Evolutionary conservation across 2,888 invertebrate species (phyloP), one percentile per base, ranked within the genome.

Genomic region (Cerastoderma edule): DNA sequence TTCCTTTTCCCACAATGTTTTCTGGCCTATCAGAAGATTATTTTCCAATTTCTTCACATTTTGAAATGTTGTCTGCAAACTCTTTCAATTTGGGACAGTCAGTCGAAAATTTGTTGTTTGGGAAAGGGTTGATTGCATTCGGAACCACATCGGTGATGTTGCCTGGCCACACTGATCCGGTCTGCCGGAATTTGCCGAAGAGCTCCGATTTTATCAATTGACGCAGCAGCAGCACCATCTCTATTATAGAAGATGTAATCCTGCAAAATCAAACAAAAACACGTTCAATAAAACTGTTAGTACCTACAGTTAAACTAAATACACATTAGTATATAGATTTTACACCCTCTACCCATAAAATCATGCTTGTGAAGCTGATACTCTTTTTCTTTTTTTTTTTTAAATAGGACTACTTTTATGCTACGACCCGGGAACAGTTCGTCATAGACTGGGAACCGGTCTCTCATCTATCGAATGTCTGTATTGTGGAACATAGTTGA

Each of bases 1-100:
- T 24, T 53, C 24, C 53, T 53, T 22, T 53, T 53, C n/a, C 53
- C 53, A 22, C 24, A 53, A 53, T 53, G 53, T 53, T 53, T 53
- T 53, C 53, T 53, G 24, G n/a, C 5, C 24, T 22, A 2, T 2
- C 16, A 1, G 2, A 53, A 53, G 2, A 53, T 1, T n/a, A 53
- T n/a, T 22, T 2, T 1, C 53, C n/a, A 1, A 2, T 1, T 24
- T 22, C 16, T 2, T 22, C 22, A 3, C 53, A 19, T 22, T 1
- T 53, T 53, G n/a, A n/a, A n/a, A n/a, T 53, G 2, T 24, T 10
- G 53, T 53, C 53, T 2, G 22, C 53, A 22, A 53, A 19, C 24
- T n/a, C 53, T 24, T 5, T 22, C 24, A 53, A 22, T 19, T 53
- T 53, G 53, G 53, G 24, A 10, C 1, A 8, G n/a, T 2, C 22